Percentiles rank a stretch among this genome's conserved stretches.
Conservation (phyloP, 2,888 invertebrate genomes). For the Tholera decimalis region DNA sequence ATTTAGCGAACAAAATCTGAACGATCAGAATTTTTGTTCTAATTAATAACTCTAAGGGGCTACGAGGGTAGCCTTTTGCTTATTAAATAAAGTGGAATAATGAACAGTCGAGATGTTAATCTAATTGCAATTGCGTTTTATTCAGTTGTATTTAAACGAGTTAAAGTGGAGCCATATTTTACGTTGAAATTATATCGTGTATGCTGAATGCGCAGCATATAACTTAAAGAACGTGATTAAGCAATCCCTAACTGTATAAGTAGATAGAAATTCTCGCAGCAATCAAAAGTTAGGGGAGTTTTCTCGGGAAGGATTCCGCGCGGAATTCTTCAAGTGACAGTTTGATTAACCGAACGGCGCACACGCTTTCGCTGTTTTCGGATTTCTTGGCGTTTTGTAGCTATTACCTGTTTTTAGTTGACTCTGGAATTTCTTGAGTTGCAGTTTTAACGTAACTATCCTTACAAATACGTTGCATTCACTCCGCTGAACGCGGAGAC, state of each 20-base stretch:
- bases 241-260: conserved; percentile 86
- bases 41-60: conserved; percentile 87
- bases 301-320: conserved; percentile 88
- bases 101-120: conserved; percentile 78
- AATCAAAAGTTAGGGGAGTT: conserved; percentile 90
- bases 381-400: conserved; percentile 86
- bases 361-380: conserved; percentile 85
- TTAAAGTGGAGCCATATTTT: conserved; percentile 42
- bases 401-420: conserved; percentile 82
- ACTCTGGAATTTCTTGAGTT: conserved; percentile 73
- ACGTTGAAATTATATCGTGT: conserved; percentile 54
- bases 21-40: conserved; percentile 90
- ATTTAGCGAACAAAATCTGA: conserved; percentile 89
- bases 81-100: conserved; percentile 85
- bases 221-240: conserved; percentile 83
- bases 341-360: conserved; percentile 91
- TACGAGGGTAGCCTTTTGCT: conserved; percentile 81
- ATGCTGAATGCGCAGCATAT: conserved; percentile 65
- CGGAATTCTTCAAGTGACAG: conserved; percentile 91
- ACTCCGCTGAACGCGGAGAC: conserved; percentile 36
- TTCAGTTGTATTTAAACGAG: conserved; percentile 58
- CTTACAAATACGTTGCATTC: conserved; percentile 53
- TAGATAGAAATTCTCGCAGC: conserved; percentile 86
- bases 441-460: conserved; percentile 62
- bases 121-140: conserved; percentile 75